phyloP scores from a whole-genome alignment of 2,797 vertebrate species.

The Leptoclinus maculatus region DNA sequence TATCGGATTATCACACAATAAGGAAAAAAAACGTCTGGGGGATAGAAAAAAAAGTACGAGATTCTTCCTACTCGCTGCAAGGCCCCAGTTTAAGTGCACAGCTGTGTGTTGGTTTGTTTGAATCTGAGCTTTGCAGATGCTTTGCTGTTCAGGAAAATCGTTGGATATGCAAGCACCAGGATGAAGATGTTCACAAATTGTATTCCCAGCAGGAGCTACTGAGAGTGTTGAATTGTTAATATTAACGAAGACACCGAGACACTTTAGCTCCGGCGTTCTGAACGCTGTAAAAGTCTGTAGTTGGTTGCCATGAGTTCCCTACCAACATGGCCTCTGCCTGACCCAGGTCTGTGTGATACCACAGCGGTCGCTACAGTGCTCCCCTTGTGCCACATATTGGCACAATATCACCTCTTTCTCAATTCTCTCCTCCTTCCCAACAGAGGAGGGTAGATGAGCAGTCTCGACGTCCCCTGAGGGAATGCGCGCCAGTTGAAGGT shows the following conservation, averaged over 20 bases:
- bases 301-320: neutral
- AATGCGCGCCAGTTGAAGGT: conserved; percentile 58
- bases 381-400: conserved; percentile 26
- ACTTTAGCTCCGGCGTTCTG: neutral
- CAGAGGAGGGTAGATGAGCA: conserved; percentile 57
- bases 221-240: neutral
- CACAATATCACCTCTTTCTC: conserved; percentile 35
- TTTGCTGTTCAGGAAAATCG: conserved; percentile 4
- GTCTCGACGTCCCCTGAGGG: conserved; percentile 54
- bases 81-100: conserved; percentile 11
- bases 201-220: neutral
- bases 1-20: conserved; percentile 75
- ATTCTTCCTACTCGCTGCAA: conserved; percentile 24
- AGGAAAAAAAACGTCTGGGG: neutral
- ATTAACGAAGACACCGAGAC: neutral
- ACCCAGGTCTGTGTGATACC: conserved; percentile 27
- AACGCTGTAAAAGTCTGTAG: conserved; percentile 1
- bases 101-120: conserved; percentile 27
- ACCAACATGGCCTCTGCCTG: conserved; percentile 28
- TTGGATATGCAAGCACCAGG: conserved; percentile 22
- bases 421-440: conserved; percentile 32
- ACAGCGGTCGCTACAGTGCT: conserved; percentile 18
- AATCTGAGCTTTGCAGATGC: conserved; percentile 20
- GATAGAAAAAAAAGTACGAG: conserved; percentile 29
- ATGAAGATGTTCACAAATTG: neutral